Base-by-base conservation (phyloP, 1,140 invertebrate species). In the Neodiprion fabricii region DNA sequence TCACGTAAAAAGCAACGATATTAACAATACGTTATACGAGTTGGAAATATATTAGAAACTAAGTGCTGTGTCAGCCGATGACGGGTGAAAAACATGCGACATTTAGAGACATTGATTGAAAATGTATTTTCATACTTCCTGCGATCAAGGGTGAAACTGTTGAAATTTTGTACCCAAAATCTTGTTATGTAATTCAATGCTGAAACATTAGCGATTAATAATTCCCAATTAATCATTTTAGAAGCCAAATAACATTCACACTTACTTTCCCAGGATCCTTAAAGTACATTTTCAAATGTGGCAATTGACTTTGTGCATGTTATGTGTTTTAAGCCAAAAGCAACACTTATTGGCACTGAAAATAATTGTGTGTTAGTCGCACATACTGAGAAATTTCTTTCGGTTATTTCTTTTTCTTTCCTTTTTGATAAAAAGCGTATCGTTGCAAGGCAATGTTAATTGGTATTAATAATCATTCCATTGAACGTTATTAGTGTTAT, bases 51-150 rank as follows among this genome's bases (percentile, higher is more conserved):
- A 40, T 40, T 40, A 5, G 28, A 5, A 40, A 4, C 5, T 40
- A 3, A 40, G 28, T 40, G 28, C 28, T 40, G 28, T 40, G 28
- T 40, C 2, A 1, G 28, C 28, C 28, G 28, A 40, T 40, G 28
- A 40, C 0, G 28, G 28, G 28, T 40, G 28, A 61, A 61, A 8
- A 61, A 17, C 53, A 61, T 61, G 53, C 53, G 53, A 61, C 53
- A 61, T 61, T 61, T 40, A 40, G 5, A 61, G 53, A 61, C 53
- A 61, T 61, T 61, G 53, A 61, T 61, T 61, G 53, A 61, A 61
- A 61, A 61, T 61, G 53, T 61, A 61, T 61, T 61, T 61, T 61
- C 9, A 61, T 61, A 61, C 53, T 61, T 61, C 53, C 53, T 61
- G 53, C 53, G 53, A 61, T 61, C 11, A 61, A 61, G 53, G 53